Base-by-base conservation (phyloP, 2,113 vertebrate genomes). In the Ictalurus furcatus region DNA sequence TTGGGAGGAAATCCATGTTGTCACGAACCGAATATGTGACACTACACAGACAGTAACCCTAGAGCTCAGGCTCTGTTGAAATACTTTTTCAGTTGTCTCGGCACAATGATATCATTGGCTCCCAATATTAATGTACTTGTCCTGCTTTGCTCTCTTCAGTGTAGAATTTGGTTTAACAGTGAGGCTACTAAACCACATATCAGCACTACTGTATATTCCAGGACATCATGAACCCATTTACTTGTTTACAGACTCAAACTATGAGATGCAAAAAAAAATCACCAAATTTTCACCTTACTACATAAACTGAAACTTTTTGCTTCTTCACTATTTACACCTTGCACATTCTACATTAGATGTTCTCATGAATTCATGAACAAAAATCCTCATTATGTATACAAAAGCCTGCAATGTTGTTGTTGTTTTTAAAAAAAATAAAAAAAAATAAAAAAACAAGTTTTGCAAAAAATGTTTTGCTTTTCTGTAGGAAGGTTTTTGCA, bases 101-200 rank as follows among this genome's bases (percentile, higher is more conserved):
- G 71, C 34, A 74, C 21, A 1, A 40, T 73, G 71, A 23, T 40
- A 40, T 23, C 19, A 74, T 11, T 74, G 7, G 7, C 7, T 74
- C 19, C 71, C 40, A 76, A 86, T 34, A 76, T 76, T 74, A 7
- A 44, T 34, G 25, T 59, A 25, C 9, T 85, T n/a, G 44, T n/a
- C 52, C 21, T 30, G 14, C 54, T n/a, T 56, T 74, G 34, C n/a
- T 59, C 28, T 54, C 48, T 21, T 23, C 11, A 85, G 21, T 30
- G 17, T 14, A 85, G 65, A 74, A 73, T 34, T 59, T 59, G 54
- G 54, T 74, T 85, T n/a, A 76, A 74, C 67, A 74, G n/a, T 74
- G 16, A 56, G 58, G 40, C 5, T 54, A 8, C 44, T 6, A 69
- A 71, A 28, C 1, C 65, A 54, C 34, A 85, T 30, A 85, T 69